Base-by-base conservation (phyloP, 2,113 vertebrate species). In the Terrapene triunguis region DNA sequence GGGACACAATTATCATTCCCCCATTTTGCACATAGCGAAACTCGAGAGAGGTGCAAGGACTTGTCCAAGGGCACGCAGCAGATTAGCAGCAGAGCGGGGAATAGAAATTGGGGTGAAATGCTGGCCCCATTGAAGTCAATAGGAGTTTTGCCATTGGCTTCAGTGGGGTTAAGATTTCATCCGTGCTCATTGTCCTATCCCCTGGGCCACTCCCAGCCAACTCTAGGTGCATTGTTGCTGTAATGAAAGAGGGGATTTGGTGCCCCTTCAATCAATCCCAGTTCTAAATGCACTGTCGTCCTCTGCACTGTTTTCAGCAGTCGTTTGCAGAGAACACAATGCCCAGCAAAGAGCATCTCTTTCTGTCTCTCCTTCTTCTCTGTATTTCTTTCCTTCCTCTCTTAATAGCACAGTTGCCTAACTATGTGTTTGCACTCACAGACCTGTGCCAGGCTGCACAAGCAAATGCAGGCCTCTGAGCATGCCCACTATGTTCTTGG, bases 111-210 rank as follows among this genome's bases (percentile, higher is more conserved):
- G 7, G 55, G 82, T 24, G 79, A 88, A 84, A 4, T 35, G 62
- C 82, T 72, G 48, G 76, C 59, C 50, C 38, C n/a, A 17, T 12
- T 80, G 80, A 90, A 95, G 86, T 57, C 93, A 96, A 90, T 53
- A 62, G 82, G 51, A 82, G 32, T 82, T 84, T 82, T 74, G 78
- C 55, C n/a, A 51, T 86, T 86, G 62, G 32, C 62, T 86, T 51
- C 47, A 24, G n/a, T 50, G 84, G 82, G 57, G 48, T 38, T 25
- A 42, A 25, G 80, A 65, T 94, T 80, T 76, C 48, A 44, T 76
- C 85, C 74, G 69, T 89, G 42, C 65, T 76, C 82, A 59, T 4
- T 89, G 74, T 50, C 76, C 38, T 69, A 87, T 82, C 80, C 80
- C 69, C 87, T 76, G 89, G 74, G 90, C 5, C 42, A 21, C 0